phyloP scores from a whole-genome alignment of 2,888 invertebrate species.

The Pilophorus perplexus region DNA sequence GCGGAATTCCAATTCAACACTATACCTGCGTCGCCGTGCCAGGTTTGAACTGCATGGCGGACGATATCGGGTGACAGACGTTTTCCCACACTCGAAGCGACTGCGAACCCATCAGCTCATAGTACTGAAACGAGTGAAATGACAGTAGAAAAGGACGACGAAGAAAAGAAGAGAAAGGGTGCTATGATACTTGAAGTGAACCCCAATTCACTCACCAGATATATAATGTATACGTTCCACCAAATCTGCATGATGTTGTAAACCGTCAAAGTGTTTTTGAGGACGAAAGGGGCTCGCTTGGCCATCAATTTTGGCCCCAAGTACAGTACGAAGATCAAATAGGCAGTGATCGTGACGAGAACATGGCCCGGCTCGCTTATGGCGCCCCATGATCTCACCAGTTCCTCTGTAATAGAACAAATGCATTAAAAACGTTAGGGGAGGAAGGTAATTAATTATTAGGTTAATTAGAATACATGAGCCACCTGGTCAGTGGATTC shows the following conservation, averaged over 20 bases:
- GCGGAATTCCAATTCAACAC: too few relatives aligned
- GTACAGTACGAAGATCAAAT: constrained; percentile 60
- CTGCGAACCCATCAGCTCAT: constrained; percentile 35
- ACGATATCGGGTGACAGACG: constrained; percentile 38
- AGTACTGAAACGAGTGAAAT: constrained; percentile 32
- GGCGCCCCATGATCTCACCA: constrained; percentile 50
- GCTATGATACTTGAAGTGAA: not conserved
- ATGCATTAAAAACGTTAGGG: not conserved
- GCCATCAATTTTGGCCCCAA: constrained; percentile 68
- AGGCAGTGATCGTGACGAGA: constrained; percentile 56
- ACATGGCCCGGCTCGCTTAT: constrained; percentile 63
- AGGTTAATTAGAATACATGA: not conserved
- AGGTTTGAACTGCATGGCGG: constrained; percentile 27
- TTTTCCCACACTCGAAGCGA: constrained; percentile 39
- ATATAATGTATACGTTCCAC: constrained; percentile 39
- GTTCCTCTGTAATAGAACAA: constrained; percentile 26
- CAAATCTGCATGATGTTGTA: constrained; percentile 81
- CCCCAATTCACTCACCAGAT: constrained; percentile 27
- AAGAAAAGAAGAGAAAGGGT: too few relatives aligned
- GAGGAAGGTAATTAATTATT: too few relatives aligned
- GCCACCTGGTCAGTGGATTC: too few relatives aligned
- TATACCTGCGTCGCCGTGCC: constrained; percentile 1
- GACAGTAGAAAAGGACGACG: not conserved
- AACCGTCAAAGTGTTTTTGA: constrained; percentile 64
- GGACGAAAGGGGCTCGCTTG: constrained; percentile 62